Evolutionary conservation across 1,140 invertebrate genomes (phyloP).

Genomic region (Tribolium madens): DNA sequence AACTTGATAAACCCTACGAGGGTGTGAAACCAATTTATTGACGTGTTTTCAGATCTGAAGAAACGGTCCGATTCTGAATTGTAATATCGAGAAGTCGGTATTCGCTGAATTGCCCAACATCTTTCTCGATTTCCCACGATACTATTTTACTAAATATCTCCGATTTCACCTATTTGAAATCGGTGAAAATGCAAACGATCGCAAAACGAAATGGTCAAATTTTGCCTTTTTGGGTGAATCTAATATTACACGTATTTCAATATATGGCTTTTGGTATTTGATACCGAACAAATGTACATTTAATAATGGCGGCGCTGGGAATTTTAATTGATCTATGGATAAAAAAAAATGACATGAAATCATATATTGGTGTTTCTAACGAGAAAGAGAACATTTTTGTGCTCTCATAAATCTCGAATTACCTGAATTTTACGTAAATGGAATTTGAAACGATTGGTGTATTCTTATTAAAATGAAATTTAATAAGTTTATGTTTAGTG

Average conservation of each 20-base stretch:
- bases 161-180: slow-evolving; percentile 36
- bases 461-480: neutral
- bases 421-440: neutral
- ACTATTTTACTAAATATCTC: slow-evolving; percentile 43
- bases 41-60: slow-evolving; percentile 41
- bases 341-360: no score
- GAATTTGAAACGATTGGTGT: neutral
- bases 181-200: slow-evolving; percentile 4
- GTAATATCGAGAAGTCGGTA: slow-evolving; percentile 37
- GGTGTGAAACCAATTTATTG: slow-evolving; percentile 48
- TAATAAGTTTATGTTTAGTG: slow-evolving; percentile 8
- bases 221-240: neutral
- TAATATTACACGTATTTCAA: neutral
- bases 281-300: slow-evolving; percentile 12
- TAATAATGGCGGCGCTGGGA: slow-evolving; percentile 1
- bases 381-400: neutral
- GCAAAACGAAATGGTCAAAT: slow-evolving; percentile 8
- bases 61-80: slow-evolving; percentile 42
- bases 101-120: slow-evolving; percentile 18
- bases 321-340: slow-evolving; percentile 5
- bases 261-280: neutral
- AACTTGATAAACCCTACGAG: slow-evolving; percentile 31
- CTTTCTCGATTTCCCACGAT: slow-evolving; percentile 38
- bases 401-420: neutral
- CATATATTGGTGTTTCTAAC: neutral